These are phyloP conservation scores for Argyrosomus regius DNA, from an alignment of 2,797 vertebrate genomes.

Conservation along the genomic window DNA sequence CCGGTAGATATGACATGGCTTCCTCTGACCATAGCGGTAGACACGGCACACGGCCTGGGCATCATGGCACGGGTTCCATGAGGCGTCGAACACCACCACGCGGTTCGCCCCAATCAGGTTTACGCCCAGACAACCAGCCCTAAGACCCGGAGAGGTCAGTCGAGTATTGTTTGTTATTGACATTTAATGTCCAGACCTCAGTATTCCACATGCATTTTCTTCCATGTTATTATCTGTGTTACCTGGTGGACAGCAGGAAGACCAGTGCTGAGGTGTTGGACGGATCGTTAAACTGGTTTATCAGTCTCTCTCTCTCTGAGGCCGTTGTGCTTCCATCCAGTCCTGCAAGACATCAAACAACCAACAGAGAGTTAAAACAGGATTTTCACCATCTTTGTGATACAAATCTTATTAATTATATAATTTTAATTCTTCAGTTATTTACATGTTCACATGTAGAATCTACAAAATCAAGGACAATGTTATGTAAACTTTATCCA, in stretches of 20 bases:
- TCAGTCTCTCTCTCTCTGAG: slow-evolving; percentile 95
- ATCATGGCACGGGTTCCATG: slow-evolving; percentile 98
- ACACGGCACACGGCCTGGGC: slow-evolving; percentile 97
- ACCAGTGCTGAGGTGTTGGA: slow-evolving; percentile 91
- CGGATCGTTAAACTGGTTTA: slow-evolving; percentile 98
- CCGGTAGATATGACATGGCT: slow-evolving; percentile 95
- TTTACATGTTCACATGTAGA: too few relatives aligned
- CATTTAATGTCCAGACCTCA: not conserved
- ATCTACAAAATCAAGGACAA: not conserved
- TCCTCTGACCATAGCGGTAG: slow-evolving; percentile 96
- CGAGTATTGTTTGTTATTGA: too few relatives aligned
- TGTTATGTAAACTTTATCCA: not conserved
- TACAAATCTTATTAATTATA: not conserved
- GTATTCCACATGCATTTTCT: not conserved
- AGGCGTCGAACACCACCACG: slow-evolving; percentile 97
- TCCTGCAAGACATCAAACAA: slow-evolving; percentile 82
- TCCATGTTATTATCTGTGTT: slow-evolving; percentile 41
- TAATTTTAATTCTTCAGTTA: not conserved
- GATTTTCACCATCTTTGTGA: not conserved
- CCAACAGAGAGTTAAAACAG: slow-evolving; percentile 3
- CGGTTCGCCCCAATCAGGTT: slow-evolving; percentile 98
- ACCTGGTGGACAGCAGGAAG: slow-evolving; percentile 97
- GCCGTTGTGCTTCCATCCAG: slow-evolving; percentile 96
- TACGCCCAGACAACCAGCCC: slow-evolving; percentile 96
- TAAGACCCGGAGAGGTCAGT: slow-evolving; percentile 13